A percentile compares a stretch with the other conserved stretches of the same genome.
phyloP scores from a whole-genome alignment of 2,797 vertebrate species.

The Chaenodraco wilsoni region DNA sequence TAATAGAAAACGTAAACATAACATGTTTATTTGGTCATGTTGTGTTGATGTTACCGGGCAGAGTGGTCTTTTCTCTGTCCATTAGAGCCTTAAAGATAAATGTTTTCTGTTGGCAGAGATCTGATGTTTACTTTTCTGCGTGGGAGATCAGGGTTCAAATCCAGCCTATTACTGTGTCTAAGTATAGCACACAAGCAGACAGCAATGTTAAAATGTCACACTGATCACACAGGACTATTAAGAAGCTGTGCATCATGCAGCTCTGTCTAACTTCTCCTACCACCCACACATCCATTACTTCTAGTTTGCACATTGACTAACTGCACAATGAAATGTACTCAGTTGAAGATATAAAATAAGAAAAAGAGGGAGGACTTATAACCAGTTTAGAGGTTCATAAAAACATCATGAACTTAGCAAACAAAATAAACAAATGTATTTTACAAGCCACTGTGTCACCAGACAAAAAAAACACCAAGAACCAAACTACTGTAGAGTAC shows the following conservation, averaged over 20 bases:
- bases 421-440: background rate
- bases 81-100: conserved; percentile 37
- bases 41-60: conserved; percentile 18
- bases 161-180: conserved; percentile 51
- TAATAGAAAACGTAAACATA: background rate
- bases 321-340: conserved; percentile 16
- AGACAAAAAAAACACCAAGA: background rate
- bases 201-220: conserved; percentile 49
- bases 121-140: conserved; percentile 48
- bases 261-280: conserved; percentile 40
- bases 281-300: conserved; percentile 34
- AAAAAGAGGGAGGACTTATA: background rate
- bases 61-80: conserved; percentile 23
- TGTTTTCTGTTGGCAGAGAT: conserved; percentile 42
- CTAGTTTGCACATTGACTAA: conserved; percentile 16
- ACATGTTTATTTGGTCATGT: conserved; percentile 10
- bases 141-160: conserved; percentile 50
- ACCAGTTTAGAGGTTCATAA: background rate
- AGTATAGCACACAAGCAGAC: conserved; percentile 56
- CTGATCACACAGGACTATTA: conserved; percentile 54
- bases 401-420: background rate
- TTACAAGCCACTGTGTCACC: background rate
- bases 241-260: conserved; percentile 19
- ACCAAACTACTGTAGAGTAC: background rate
- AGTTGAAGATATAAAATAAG: background rate